phyloP scores from a whole-genome alignment of 1,140 invertebrate genomes.

The Eubasilissa regina region DNA sequence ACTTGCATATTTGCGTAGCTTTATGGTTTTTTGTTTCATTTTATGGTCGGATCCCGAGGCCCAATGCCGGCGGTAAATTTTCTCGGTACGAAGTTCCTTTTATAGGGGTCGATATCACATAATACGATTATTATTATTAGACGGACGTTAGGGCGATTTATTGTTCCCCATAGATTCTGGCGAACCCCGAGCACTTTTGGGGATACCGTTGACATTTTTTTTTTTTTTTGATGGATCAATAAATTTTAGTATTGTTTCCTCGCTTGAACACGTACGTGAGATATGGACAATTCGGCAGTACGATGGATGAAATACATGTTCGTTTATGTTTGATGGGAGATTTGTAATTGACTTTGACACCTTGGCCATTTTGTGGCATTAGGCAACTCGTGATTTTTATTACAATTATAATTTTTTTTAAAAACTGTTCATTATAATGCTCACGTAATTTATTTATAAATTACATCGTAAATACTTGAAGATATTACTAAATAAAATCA shows the following conservation, averaged over 20 bases:
- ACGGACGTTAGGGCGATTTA: constrained; percentile 31
- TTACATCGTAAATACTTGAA: too few relatives aligned
- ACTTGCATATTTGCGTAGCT: constrained; percentile 47
- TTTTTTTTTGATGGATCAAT: constrained; percentile 5
- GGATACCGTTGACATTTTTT: background rate
- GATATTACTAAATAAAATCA: too few relatives aligned
- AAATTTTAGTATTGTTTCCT: background rate
- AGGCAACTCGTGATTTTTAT: too few relatives aligned
- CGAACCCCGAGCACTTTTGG: background rate
- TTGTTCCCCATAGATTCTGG: background rate
- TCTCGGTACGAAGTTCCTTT: constrained; percentile 27
- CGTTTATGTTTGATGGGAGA: background rate
- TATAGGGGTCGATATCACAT: constrained; percentile 45
- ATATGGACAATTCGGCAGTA: background rate
- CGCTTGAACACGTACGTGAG: background rate
- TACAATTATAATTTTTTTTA: too few relatives aligned
- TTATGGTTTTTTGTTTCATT: constrained; percentile 48
- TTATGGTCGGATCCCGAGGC: constrained; percentile 15
- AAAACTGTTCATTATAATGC: too few relatives aligned
- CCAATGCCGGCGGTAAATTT: constrained; percentile 39
- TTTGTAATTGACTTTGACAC: too few relatives aligned
- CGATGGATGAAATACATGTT: background rate
- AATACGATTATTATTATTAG: constrained; percentile 52
- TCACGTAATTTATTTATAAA: too few relatives aligned
- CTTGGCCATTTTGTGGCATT: too few relatives aligned